Conservation (phyloP, 2,888 invertebrate genomes). For the Tenodera sinensis region DNA sequence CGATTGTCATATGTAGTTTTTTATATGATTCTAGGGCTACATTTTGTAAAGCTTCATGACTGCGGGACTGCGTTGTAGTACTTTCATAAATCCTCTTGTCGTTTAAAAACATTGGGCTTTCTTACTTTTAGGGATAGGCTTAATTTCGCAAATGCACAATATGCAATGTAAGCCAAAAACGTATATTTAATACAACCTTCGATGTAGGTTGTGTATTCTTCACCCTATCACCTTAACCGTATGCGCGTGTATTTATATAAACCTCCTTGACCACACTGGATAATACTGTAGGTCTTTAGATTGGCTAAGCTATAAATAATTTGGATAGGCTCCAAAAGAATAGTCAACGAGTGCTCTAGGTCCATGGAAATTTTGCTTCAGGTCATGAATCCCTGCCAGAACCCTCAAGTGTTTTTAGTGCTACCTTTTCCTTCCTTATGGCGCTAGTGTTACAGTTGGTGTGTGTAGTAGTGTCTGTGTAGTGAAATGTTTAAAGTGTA, state of each 20-base stretch:
- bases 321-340: not conserved
- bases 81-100: too few species aligned
- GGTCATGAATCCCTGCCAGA: not conserved
- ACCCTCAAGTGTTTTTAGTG: not conserved
- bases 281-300: not conserved
- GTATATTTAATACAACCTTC: not conserved
- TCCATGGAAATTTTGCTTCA: not conserved
- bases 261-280: not conserved
- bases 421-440: not conserved
- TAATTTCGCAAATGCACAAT: too few species aligned
- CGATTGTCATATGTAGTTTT: not conserved
- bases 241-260: not conserved
- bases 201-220: not conserved
- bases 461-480: not conserved
- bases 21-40: not conserved
- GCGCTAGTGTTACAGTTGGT: not conserved
- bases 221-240: too few species aligned
- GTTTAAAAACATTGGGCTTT: not conserved
- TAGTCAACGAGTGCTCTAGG: not conserved
- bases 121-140: too few species aligned
- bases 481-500: not conserved
- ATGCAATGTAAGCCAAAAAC: too few species aligned
- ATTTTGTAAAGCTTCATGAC: too few species aligned
- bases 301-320: constrained; percentile 1
- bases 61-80: too few species aligned